These are phyloP conservation scores for Platynereis dumerilii DNA, from an alignment of 2,888 invertebrate genomes.

Conservation along the genomic window DNA sequence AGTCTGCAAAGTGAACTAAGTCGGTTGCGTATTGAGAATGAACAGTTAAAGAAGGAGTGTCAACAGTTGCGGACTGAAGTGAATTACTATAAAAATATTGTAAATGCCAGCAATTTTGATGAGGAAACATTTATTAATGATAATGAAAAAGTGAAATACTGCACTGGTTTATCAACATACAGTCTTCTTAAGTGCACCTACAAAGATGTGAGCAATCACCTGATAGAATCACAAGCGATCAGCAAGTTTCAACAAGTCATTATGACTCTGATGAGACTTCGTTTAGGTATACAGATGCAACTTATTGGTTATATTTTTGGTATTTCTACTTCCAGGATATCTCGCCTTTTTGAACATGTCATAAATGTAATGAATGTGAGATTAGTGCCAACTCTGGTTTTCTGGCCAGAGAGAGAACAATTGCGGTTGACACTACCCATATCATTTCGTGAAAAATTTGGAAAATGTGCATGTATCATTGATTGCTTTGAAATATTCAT, in stretches of 20 bases:
- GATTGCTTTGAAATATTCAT: constrained; percentile 24
- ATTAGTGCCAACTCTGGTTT: background rate
- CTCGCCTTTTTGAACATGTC: constrained; percentile 15
- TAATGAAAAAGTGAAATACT: constrained; percentile 15
- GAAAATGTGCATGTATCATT: constrained; percentile 15
- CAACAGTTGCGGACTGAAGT: no score
- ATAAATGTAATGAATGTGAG: constrained; percentile 12
- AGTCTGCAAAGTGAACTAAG: no score
- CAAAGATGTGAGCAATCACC: constrained; percentile 2
- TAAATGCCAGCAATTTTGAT: no score
- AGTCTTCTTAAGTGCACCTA: constrained; percentile 16
- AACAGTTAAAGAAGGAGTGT: no score
- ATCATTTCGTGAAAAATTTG: constrained; percentile 6
- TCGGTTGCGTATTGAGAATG: no score
- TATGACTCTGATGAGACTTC: constrained; percentile 29
- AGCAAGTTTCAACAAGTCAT: constrained; percentile 30
- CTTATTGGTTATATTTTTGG: constrained; percentile 24
- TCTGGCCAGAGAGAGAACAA: constrained; percentile 29
- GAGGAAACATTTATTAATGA: background rate
- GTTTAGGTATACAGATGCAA: constrained; percentile 27
- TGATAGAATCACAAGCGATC: constrained; percentile 8
- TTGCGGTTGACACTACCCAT: constrained; percentile 12
- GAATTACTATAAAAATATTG: no score
- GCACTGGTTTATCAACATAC: constrained; percentile 18
- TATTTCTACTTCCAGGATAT: constrained; percentile 12